These are phyloP conservation scores for Drosophila subpulchrella DNA, from an alignment of 1,140 invertebrate species.

Conservation along the genomic window DNA sequence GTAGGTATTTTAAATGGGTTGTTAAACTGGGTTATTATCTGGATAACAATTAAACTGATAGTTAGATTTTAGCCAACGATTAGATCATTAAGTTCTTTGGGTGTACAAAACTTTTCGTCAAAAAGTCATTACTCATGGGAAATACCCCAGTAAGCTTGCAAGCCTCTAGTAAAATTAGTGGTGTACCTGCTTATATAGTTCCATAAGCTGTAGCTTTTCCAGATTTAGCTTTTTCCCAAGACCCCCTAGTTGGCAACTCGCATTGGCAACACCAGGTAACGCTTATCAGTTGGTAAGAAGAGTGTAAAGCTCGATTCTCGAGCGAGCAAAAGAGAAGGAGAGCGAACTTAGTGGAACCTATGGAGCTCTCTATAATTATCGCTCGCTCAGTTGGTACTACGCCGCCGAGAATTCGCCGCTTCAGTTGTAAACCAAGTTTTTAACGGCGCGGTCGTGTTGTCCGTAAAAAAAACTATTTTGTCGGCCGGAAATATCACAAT, in stretches of 20 bases:
- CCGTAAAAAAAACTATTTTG: slow-evolving; percentile 3
- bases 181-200: slow-evolving; percentile 1
- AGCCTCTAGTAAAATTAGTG: background rate
- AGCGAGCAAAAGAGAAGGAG: slow-evolving; percentile 3
- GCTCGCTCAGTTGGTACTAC: slow-evolving; percentile 35
- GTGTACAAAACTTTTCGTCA: too few species aligned
- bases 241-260: slow-evolving; percentile 35
- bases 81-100: background rate
- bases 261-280: slow-evolving; percentile 35
- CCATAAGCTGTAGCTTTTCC: slow-evolving; percentile 18
- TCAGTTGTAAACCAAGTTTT: slow-evolving; percentile 61
- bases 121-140: slow-evolving; percentile 1
- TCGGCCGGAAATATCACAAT: slow-evolving; percentile 21
- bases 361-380: background rate
- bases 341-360: background rate
- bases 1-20: background rate
- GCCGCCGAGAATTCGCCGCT: slow-evolving; percentile 56
- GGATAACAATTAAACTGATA: background rate
- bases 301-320: slow-evolving; percentile 20
- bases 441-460: slow-evolving; percentile 47
- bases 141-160: slow-evolving; percentile 16
- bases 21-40: background rate
- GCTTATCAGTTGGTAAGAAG: slow-evolving; percentile 48
- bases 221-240: slow-evolving; percentile 31
- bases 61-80: background rate